Conservation (phyloP, 2,888 invertebrate genomes). For the Gonocerus acuteangulatus region DNA sequence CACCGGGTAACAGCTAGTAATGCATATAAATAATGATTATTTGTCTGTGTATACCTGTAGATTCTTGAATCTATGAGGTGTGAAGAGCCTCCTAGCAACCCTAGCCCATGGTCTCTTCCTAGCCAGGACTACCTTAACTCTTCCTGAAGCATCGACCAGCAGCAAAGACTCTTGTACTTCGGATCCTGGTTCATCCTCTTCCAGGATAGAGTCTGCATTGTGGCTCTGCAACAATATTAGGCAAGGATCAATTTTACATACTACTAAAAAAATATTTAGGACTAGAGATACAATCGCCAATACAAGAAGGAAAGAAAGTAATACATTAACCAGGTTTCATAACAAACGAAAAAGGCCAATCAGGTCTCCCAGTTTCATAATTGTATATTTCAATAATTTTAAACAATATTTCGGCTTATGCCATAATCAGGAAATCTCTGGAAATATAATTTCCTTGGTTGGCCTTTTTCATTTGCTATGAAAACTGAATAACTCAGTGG, state of each 20-base stretch:
- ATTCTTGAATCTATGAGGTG: conserved; percentile 70
- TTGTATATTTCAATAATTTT: too few relatives aligned
- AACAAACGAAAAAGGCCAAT: too few relatives aligned
- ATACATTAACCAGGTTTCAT: too few relatives aligned
- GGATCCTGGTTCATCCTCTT: conserved; percentile 38
- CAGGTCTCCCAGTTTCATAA: too few relatives aligned
- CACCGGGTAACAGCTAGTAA: too few relatives aligned
- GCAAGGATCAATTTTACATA: not conserved
- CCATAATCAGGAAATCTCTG: too few relatives aligned
- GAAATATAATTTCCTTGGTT: too few relatives aligned
- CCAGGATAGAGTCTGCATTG: conserved; percentile 37
- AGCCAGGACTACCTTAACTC: conserved; percentile 32
- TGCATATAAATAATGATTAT: too few relatives aligned
- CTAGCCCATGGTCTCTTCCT: conserved; percentile 42
- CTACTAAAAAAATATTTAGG: not conserved
- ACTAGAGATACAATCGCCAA: not conserved
- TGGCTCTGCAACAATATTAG: conserved; percentile 31
- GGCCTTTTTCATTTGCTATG: too few relatives aligned
- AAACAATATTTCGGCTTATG: too few relatives aligned
- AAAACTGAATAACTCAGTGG: too few relatives aligned
- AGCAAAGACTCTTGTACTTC: conserved; percentile 35
- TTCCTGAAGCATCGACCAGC: conserved; percentile 32
- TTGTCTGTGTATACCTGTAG: conserved; percentile 62
- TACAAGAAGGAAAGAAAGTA: too few relatives aligned
- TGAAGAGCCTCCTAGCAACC: conserved; percentile 54